Evolutionary conservation across 2,797 vertebrate species (phyloP), one percentile per base, ranked within the genome.

Genomic region (Otolemur crassicaudatus): DNA sequence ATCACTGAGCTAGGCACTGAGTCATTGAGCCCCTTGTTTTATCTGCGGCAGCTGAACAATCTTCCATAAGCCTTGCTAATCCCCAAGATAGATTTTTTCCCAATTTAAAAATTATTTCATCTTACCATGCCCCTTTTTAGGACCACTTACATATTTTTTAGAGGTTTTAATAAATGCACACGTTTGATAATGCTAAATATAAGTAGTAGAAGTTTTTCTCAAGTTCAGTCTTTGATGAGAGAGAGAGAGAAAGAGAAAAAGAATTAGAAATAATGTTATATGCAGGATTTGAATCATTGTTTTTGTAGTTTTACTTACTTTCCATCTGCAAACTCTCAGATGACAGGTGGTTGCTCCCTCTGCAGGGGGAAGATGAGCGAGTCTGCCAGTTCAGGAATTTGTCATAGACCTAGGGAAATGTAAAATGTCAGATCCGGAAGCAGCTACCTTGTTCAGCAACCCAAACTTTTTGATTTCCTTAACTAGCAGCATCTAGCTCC

Each of bases 151-250:
- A 3, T 31, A 19, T 3, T 89, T 87, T 94, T 31, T 81, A 86
- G 83, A 76, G 31, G 60, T 73, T 90, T 97, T 89, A 75, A 79
- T 81, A 94, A 93, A 67, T 95, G 27, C 23, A 53, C 4, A 1
- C 17, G 1, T 63, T 91, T 93, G 53, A 49, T 83, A 61, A 69
- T 81, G 12, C n/a, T 77, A 83, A 67, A 84, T 61, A 7, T 79
- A 34, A 63, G 63, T 75, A 76, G 72, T 13, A 53, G 82, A 80
- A 10, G 2, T 37, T 61, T 85, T 49, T 67, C 19, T 82, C n/a
- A 34, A 70, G n/a, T 91, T 84, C 17, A 34, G 2, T 67, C 29
- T 40, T 82, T 63, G 43, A 37, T 27, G 37, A 22, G 31, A 77
- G 72, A 73, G n/a, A 53, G 49, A 53, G 53, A 23, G 73, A 70